Evolutionary conservation across 2,797 vertebrate genomes (phyloP).

Genomic region (Acropternis orthonyx): DNA sequence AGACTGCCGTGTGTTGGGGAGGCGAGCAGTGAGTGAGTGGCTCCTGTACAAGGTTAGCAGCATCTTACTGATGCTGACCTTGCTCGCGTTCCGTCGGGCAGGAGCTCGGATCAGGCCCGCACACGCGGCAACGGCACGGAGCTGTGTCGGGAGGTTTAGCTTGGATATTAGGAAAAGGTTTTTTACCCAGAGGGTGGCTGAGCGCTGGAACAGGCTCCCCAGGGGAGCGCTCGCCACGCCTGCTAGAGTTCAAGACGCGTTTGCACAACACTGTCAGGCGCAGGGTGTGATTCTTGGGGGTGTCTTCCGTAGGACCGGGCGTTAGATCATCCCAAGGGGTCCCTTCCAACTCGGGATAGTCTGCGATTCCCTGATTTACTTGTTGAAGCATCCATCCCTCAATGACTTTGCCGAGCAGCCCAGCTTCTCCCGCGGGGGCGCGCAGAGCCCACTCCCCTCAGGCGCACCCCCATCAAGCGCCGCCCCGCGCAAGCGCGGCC

Average conservation of each 20-base stretch:
- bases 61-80: not conserved
- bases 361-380: no score
- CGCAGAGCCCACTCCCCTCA: no score
- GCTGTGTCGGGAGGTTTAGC: not conserved
- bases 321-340: fast-evolving
- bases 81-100: fast-evolving
- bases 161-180: not conserved
- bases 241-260: fast-evolving
- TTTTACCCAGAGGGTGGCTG: fast-evolving
- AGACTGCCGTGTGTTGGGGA: fast-evolving
- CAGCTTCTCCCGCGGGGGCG: no score
- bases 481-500: not conserved
- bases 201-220: no score
- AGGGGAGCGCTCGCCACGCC: not conserved
- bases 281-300: fast-evolving
- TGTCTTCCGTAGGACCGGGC: fast-evolving
- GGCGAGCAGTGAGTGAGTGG: fast-evolving
- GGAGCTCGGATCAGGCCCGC: not conserved
- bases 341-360: no score
- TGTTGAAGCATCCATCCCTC: no score
- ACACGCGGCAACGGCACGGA: not conserved
- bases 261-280: not conserved
- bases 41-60: not conserved
- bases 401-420: no score
- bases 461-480: no score